Conservation (phyloP, 2,797 vertebrate genomes). For the Lutra lutra region DNA sequence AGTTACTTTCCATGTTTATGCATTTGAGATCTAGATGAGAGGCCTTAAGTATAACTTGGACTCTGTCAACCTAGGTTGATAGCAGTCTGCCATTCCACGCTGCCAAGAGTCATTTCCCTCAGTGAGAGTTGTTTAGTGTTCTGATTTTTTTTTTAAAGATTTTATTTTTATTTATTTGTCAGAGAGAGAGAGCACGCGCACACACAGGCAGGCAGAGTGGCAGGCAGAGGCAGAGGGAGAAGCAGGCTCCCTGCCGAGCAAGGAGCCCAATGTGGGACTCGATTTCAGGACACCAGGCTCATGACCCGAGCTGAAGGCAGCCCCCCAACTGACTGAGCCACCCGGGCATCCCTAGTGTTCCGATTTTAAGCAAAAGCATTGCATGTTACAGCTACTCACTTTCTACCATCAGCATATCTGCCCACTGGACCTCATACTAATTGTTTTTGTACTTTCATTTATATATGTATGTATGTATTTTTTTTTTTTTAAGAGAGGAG, state of each 20-base stretch:
- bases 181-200: too few species aligned
- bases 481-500: not conserved
- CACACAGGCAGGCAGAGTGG: too few species aligned
- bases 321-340: too few species aligned
- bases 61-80: not conserved
- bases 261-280: too few species aligned
- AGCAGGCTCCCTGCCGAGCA: too few species aligned
- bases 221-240: too few species aligned
- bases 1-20: not conserved
- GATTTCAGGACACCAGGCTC: too few species aligned
- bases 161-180: too few species aligned
- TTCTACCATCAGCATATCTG: not conserved
- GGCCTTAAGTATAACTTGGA: not conserved
- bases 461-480: not conserved
- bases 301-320: too few species aligned
- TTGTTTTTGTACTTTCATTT: not conserved
- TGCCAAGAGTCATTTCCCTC: not conserved
- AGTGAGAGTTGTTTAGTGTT: not conserved
- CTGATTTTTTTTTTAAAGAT: not conserved
- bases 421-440: not conserved
- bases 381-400: rapidly evolving
- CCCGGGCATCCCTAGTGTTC: not conserved
- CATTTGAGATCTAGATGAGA: not conserved
- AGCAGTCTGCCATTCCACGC: not conserved
- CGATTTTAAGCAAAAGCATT: not conserved